Conservation (phyloP, 2,888 invertebrate species). For the Lycocerus yunnanus region DNA sequence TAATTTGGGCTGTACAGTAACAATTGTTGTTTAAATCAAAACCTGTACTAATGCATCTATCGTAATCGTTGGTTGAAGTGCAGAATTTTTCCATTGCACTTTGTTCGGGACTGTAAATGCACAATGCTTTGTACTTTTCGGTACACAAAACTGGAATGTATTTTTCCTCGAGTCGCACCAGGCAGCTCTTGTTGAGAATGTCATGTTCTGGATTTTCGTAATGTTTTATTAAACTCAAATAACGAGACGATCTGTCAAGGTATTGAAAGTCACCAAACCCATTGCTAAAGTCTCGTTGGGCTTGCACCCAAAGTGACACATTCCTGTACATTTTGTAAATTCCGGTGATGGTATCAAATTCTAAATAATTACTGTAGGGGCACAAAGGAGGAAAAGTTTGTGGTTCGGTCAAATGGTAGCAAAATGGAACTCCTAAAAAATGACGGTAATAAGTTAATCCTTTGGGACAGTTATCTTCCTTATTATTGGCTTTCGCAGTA, state of each 20-base stretch:
- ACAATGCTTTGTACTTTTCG: slow-evolving; percentile 8
- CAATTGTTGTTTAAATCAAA: slow-evolving; percentile 20
- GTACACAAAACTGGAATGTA: slow-evolving; percentile 14
- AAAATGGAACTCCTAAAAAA: slow-evolving; percentile 10
- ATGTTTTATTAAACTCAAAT: slow-evolving; percentile 1
- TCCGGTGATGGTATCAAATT: slow-evolving; percentile 8
- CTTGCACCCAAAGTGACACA: slow-evolving; percentile 15
- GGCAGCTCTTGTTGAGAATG: slow-evolving; percentile 12
- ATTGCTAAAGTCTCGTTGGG: slow-evolving; percentile 7
- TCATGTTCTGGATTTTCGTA: slow-evolving; percentile 2
- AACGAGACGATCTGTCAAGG: slow-evolving; percentile 6
- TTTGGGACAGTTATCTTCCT: slow-evolving; percentile 3
- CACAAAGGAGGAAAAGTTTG: slow-evolving; percentile 20
- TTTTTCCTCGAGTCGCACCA: neutral
- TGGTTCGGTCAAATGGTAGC: slow-evolving; percentile 19
- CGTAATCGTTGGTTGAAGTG: slow-evolving; percentile 4
- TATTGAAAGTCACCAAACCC: slow-evolving; percentile 18
- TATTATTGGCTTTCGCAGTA: neutral
- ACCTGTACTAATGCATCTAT: slow-evolving; percentile 13
- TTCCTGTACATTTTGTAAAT: slow-evolving; percentile 6
- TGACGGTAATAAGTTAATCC: slow-evolving; percentile 8
- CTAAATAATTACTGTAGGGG: slow-evolving; percentile 19
- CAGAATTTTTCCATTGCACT: slow-evolving; percentile 9
- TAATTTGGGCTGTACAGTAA: slow-evolving; percentile 8
- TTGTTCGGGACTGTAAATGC: slow-evolving; percentile 9